Evolutionary conservation across 2,113 vertebrate genomes (phyloP), one percentile per base, ranked within the genome.

Genomic region (Rhabdomys dilectus): DNA sequence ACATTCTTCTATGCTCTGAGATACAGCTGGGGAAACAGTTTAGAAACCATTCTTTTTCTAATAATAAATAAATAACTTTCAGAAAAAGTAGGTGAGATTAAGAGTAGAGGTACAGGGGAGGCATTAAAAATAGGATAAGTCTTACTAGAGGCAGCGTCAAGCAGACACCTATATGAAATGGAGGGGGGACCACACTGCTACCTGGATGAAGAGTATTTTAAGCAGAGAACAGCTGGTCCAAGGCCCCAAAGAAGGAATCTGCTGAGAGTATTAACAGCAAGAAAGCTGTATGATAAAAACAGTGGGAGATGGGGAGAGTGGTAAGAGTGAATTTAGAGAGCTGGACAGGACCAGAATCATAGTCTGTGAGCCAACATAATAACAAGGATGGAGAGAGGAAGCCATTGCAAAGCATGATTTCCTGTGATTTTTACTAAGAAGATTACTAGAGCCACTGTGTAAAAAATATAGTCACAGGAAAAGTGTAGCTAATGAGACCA

Each of bases 41-140:
- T 70, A 56, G 73, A 68, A 45, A 36, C 42, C 76, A 10, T 42
- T 64, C 53, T 68, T 31, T 3, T 76, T 45, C 58, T 89, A 62
- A 91, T n/a, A 75, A 21, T n/a, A 70, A 64, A 10, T 81, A 91
- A 91, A 58, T 29, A 90, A 70, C 82, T 76, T 95, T n/a, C 45
- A 68, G 39, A 16, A 15, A 60, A 75, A 88, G 21, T 68, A 45
- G 73, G 4, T 77, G 72, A 91, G 19, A 24, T 60, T 42, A 21
- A 82, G 39, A 72, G 29, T 76, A 8, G 19, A 60, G 15, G 48
- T 31, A 7, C 3, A 42, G 21, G 11, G 3, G 39, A 94, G 26
- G 17, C 3, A 9, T 72, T 91, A 3, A 45, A 58, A 29, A 42
- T 12, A 77, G 60, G n/a, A 8, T 34, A 15, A 58, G 39, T 58